These are phyloP conservation scores for Synodontis membranacea DNA, from an alignment of 2,113 vertebrate species.

Conservation along the genomic window DNA sequence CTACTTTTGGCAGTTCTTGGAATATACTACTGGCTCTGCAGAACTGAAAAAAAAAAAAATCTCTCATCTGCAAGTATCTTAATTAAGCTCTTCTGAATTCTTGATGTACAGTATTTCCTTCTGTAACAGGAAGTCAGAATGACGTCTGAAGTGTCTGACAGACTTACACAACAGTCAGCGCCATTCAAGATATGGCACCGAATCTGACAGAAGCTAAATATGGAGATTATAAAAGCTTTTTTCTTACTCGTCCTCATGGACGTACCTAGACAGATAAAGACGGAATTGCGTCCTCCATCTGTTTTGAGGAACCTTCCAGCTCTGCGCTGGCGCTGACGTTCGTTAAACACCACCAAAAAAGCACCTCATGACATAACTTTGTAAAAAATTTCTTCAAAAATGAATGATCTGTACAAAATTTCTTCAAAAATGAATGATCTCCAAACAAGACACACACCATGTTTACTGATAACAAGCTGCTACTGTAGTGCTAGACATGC, in stretches of 20 bases:
- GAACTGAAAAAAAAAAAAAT: not conserved
- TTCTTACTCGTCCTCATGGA: not conserved
- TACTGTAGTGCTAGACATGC: not conserved
- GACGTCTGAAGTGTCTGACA: not conserved
- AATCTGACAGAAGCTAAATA: not conserved
- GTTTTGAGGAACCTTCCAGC: not conserved
- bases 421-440: not conserved
- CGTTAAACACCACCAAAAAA: not conserved
- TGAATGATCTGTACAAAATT: not conserved
- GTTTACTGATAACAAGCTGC: not conserved
- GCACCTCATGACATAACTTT: not conserved
- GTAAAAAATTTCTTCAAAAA: not conserved
- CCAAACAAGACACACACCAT: not conserved
- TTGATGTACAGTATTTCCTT: not conserved
- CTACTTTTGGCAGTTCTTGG: not conserved
- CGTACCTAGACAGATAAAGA: not conserved
- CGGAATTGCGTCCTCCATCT: not conserved
- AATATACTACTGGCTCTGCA: not conserved
- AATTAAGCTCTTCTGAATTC: not conserved
- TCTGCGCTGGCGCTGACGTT: not conserved
- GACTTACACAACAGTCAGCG: not conserved
- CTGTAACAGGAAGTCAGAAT: not conserved
- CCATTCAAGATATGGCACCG: not conserved
- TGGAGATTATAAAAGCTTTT: not conserved
- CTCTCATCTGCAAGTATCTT: not conserved